These are phyloP conservation scores for Teleogryllus oceanicus DNA, from an alignment of 2,888 invertebrate species.

Conservation along the genomic window DNA sequence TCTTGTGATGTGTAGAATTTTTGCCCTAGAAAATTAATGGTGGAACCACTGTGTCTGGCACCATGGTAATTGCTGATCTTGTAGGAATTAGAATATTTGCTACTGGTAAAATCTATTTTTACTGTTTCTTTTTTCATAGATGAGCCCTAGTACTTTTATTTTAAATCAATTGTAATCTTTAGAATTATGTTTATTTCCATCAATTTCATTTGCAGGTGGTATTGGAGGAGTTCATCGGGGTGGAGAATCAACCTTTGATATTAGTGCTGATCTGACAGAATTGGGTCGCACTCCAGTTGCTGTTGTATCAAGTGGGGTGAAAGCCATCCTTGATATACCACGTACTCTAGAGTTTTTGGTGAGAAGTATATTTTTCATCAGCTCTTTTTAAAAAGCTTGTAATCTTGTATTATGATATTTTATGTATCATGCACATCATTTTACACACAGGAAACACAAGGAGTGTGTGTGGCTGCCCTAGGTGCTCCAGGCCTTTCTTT, in stretches of 20 bases:
- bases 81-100: constrained; percentile 88
- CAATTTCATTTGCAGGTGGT: constrained; percentile 49
- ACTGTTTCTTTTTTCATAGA: no score
- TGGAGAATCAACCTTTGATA: constrained; percentile 80
- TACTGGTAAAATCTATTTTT: constrained; percentile 61
- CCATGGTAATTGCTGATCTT: constrained; percentile 77
- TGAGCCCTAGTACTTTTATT: no score
- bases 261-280: constrained; percentile 92
- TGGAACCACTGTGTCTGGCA: constrained; percentile 95
- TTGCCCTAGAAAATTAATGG: constrained; percentile 60
- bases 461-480: constrained; percentile 82
- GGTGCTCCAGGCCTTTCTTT: constrained; percentile 61
- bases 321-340: constrained; percentile 94
- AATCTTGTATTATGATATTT: constrained; percentile 27
- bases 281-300: constrained; percentile 81
- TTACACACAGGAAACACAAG: constrained; percentile 78
- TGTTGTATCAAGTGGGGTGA: constrained; percentile 93
- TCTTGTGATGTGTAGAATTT: constrained; percentile 29
- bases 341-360: constrained; percentile 92
- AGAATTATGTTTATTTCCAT: neutral
- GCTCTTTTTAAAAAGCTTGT: neutral
- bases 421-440: constrained; percentile 4
- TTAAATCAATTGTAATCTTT: no score
- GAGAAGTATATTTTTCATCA: constrained; percentile 41
- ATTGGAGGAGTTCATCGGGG: constrained; percentile 93